phyloP scores from a whole-genome alignment of 2,113 vertebrate species.

The Hemicordylus capensis region DNA sequence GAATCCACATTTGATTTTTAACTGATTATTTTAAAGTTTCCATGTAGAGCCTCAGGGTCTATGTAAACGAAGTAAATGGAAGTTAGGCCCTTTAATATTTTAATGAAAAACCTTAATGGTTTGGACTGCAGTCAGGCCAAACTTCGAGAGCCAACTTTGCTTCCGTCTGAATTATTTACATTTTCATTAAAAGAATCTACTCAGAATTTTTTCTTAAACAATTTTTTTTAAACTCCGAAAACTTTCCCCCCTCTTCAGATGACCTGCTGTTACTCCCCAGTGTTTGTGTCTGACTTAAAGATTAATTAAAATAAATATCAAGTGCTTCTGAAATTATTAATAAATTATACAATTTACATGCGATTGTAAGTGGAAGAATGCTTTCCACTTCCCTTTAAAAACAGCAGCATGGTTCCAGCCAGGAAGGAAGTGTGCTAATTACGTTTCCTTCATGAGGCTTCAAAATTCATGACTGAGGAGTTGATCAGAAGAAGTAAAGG shows the following conservation, averaged over 20 bases:
- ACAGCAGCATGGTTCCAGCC: slow-evolving; percentile 68
- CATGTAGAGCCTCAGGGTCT: neutral
- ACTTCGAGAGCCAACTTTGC: neutral
- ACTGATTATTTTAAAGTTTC: neutral
- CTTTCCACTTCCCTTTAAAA: slow-evolving; percentile 62
- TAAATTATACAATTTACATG: slow-evolving; percentile 71
- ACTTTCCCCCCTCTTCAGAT: slow-evolving; percentile 37
- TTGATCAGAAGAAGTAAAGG: slow-evolving; percentile 60
- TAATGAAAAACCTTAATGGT: neutral
- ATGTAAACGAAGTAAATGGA: neutral
- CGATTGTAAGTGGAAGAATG: slow-evolving; percentile 66
- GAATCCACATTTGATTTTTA: neutral
- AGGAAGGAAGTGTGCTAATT: slow-evolving; percentile 71
- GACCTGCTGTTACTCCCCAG: slow-evolving; percentile 71
- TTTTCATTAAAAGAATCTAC: slow-evolving; percentile 41
- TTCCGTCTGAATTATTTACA: slow-evolving; percentile 1
- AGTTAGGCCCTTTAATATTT: neutral
- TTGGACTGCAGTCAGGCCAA: neutral
- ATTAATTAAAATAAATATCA: slow-evolving; percentile 78
- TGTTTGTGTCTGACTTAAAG: slow-evolving; percentile 66
- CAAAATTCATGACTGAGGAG: slow-evolving; percentile 47
- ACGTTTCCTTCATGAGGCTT: slow-evolving; percentile 44
- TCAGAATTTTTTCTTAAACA: neutral
- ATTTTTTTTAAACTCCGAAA: neutral
- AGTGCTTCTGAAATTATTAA: slow-evolving; percentile 73